Evolutionary conservation across 2,888 invertebrate species (phyloP), one percentile per base, ranked within the genome.

Genomic region (Dryomyza anilis): DNA sequence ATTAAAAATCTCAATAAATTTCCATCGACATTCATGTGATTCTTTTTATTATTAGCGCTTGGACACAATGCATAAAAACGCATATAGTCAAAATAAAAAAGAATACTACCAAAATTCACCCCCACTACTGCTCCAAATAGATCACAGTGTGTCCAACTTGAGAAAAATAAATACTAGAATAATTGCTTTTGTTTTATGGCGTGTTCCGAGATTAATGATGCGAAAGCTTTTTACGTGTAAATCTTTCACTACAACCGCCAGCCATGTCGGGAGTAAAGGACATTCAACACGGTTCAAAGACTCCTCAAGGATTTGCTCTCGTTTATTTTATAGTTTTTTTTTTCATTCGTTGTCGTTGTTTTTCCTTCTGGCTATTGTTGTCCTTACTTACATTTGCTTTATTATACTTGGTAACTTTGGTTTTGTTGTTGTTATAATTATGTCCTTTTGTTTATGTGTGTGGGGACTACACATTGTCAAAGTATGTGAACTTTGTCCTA

Each of bases 181-280:
- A 61, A 61, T 61, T 77, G 74, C 75, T 75, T 76, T 74, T 75
- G 72, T 76, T 74, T 73, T 76, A 75, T 75, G 73, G 72, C 72
- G 68, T 69, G 70, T 71, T 71, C 64, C 70, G 73, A 77, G 78
- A 78, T 78, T 78, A 78, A 78, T 78, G 77, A 69, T 71, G 63
- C 69, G 64, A 65, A 70, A 70, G 70, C 70, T 68, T 69, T 70
- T 69, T 67, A 67, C 67, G 64, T 69, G 70, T 69, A 70, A 71
- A 70, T 71, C 71, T 70, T 70, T 53, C 29, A 27, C 7, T 30
- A 16, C 52, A 7, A 19, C 45, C 25, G n/a, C 58, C 7, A 23
- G 6, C 25, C 8, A n/a, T 7, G 23, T 36, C 39, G 12, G 39
- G 39, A 7, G n/a, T 67, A 69, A 63, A 68, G 66, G 66, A 66